Base-by-base conservation (phyloP, 2,888 invertebrate species). In the Melinaea menophilus region DNA sequence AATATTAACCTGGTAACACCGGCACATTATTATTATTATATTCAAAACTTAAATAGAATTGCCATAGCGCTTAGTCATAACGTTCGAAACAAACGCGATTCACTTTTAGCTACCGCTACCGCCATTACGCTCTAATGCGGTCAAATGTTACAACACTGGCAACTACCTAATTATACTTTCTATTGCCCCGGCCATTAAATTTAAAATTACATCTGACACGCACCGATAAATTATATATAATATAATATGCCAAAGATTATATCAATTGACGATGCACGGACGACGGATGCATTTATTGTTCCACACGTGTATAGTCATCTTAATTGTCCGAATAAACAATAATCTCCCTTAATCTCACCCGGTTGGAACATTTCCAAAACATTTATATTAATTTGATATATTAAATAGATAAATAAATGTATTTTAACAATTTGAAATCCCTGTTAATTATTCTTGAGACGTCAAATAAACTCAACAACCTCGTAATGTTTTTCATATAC, bases 51-150 rank as follows among this genome's bases (percentile, higher is more conserved):
- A 84, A 22, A 84, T 81, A 73, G 77, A 79, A 80, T 78, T 71
- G 77, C 85, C 82, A 86, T 81, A 81, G 79, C 75, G 65, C 69
- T 73, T 72, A 71, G 84, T 84, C 86, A 87, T 87, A 86, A 84
- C 71, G 73, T 74, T 74, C 77, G 74, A 80, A 84, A 82, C 78
- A 75, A 77, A 79, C 76, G 75, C 74, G 72, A 74, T 72, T 77
- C 67, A 74, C 73, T 76, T 79, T 76, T 76, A 75, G 66, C 63
- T 55, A 60, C 51, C 59, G 22, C 22, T 56, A 56, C 58, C 13
- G 62, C 74, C 73, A 77, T 75, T 75, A 71, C 71, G 68, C 72
- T 77, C 77, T 75, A 83, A 79, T 80, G 79, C 76, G 77, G 77
- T 75, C 72, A 76, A 78, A 78, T 79, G 79, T 81, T 82, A 75